phyloP scores from a whole-genome alignment of 1,140 invertebrate species.

The Polypedilum pembai region DNA sequence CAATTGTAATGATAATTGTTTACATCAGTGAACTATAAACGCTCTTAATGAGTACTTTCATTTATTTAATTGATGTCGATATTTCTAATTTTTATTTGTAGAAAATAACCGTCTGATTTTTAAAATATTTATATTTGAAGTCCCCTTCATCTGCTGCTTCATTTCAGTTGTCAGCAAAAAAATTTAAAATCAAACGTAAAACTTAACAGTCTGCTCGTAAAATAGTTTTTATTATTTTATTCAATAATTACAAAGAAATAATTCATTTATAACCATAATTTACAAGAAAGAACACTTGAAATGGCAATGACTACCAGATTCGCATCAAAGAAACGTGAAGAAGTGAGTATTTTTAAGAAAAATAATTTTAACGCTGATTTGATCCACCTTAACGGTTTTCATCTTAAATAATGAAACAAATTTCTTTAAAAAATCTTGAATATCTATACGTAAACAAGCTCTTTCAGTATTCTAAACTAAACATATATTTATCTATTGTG shows the following conservation, averaged over 20 bases:
- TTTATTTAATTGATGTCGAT: not conserved
- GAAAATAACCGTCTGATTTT: too few species aligned
- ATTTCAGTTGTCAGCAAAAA: too few species aligned
- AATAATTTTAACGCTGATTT: not conserved
- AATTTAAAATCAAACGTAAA: not conserved
- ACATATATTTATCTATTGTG: not conserved
- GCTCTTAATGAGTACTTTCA: not conserved
- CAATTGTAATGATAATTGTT: too few species aligned
- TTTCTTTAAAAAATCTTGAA: too few species aligned
- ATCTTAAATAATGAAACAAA: not conserved
- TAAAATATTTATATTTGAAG: too few species aligned
- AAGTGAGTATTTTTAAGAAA: not conserved
- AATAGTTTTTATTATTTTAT: not conserved
- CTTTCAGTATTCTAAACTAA: too few species aligned
- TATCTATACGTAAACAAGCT: too few species aligned
- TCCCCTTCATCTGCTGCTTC: too few species aligned
- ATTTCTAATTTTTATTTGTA: too few species aligned
- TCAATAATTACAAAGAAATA: not conserved
- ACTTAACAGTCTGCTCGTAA: not conserved
- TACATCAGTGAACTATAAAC: not conserved
- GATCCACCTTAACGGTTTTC: not conserved
- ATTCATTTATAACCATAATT: not conserved
- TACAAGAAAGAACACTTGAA: not conserved
- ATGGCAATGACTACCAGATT: slow-evolving; percentile 21
- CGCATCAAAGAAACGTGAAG: not conserved